Evolutionary conservation across 2,888 invertebrate genomes (phyloP).

Genomic region (Leptogaster cylindrica): DNA sequence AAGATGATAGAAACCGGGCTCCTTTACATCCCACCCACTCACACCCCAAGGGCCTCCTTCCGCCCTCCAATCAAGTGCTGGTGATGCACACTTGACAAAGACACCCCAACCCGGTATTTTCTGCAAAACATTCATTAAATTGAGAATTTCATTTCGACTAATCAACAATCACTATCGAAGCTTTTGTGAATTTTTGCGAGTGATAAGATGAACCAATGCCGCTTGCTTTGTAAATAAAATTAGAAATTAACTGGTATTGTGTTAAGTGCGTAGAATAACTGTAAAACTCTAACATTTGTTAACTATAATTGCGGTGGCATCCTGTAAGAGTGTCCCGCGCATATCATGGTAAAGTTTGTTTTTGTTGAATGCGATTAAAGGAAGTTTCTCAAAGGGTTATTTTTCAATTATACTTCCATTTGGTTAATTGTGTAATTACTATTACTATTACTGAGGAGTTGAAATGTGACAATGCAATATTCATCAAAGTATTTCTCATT

Average conservation of each 20-base stretch:
- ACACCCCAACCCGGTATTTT: conserved; percentile 22
- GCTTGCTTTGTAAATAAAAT: conserved; percentile 37
- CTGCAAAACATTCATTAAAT: no score
- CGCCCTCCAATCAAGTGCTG: not conserved
- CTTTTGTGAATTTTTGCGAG: conserved; percentile 34
- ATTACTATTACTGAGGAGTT: conserved; percentile 23
- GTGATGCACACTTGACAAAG: conserved; percentile 34
- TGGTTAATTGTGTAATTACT: not conserved
- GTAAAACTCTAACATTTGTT: conserved; percentile 5
- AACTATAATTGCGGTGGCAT: not conserved
- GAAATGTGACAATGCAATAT: conserved; percentile 36
- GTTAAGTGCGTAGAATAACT: conserved; percentile 18
- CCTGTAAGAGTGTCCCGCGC: not conserved
- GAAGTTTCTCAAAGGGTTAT: not conserved
- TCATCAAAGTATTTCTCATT: conserved; percentile 29
- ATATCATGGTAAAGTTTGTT: not conserved
- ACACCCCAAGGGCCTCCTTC: no score
- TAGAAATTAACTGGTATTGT: conserved; percentile 17
- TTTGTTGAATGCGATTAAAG: no score
- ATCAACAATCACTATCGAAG: conserved; percentile 29
- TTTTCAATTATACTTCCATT: not conserved
- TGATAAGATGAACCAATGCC: conserved; percentile 24
- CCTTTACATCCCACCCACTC: no score
- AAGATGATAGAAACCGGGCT: not conserved
- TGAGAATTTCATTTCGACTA: conserved; percentile 9